Conservation (phyloP, 2,888 invertebrate species). For the Melieria picta region DNA sequence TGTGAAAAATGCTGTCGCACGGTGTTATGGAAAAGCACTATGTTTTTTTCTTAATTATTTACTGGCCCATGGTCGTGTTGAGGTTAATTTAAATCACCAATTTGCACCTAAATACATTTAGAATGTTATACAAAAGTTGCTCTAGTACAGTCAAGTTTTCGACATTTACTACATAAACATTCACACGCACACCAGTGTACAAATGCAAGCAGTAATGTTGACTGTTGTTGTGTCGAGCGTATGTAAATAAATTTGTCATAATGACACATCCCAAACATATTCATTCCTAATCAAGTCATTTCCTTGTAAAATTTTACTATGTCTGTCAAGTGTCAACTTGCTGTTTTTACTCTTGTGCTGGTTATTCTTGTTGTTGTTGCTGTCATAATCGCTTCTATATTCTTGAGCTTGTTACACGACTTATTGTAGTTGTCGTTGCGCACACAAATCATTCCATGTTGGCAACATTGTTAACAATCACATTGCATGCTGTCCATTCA, state of each 20-base stretch:
- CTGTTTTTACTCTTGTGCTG: constrained; percentile 15
- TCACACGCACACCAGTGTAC: no score
- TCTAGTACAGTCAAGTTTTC: no score
- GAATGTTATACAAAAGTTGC: no score
- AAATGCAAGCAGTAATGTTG: no score
- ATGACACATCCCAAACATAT: constrained; percentile 9
- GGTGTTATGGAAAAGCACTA: no score
- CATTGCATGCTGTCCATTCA: not conserved
- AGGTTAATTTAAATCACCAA: no score
- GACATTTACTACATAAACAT: no score
- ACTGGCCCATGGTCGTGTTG: no score
- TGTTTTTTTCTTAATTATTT: no score
- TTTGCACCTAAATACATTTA: no score
- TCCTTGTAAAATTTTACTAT: constrained; percentile 17
- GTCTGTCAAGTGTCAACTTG: constrained; percentile 24
- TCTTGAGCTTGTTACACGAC: not conserved
- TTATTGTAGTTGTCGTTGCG: constrained; percentile 6
- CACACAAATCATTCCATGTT: constrained; percentile 27
- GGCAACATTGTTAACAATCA: constrained; percentile 24
- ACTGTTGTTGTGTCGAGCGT: no score
- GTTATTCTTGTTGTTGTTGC: not conserved
- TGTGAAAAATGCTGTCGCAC: no score
- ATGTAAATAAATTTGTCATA: constrained; percentile 2
- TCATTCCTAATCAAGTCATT: constrained; percentile 23
- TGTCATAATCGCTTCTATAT: not conserved